These are phyloP conservation scores for Balaeniceps rex DNA, from an alignment of 2,113 vertebrate species.

Conservation along the genomic window DNA sequence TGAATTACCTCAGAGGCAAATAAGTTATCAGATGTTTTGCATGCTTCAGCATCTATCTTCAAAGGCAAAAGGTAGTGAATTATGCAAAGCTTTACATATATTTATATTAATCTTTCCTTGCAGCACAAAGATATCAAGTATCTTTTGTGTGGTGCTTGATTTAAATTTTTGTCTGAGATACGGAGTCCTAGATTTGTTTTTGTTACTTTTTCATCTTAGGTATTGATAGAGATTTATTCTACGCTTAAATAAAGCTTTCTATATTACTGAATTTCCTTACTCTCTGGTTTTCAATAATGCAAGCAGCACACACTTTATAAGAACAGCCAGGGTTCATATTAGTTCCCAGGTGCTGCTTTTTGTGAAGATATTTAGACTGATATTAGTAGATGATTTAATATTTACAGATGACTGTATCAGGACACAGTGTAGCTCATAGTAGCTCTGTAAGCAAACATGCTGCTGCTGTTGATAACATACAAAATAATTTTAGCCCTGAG, in stretches of 20 bases:
- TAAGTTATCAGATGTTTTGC: background rate
- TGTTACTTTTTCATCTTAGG: background rate
- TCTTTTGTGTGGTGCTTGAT: background rate
- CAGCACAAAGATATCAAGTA: background rate
- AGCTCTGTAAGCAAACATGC: background rate
- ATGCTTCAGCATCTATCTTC: background rate
- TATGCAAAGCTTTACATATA: background rate
- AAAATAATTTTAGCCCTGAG: background rate
- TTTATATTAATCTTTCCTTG: background rate
- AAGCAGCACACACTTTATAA: background rate
- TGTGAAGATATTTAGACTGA: background rate
- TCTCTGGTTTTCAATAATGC: background rate
- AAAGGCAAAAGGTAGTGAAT: background rate
- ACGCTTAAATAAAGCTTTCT: background rate
- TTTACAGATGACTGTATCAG: background rate
- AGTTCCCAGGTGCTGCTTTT: background rate
- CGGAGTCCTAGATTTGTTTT: background rate
- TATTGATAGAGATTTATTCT: background rate
- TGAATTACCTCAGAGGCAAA: background rate
- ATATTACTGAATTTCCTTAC: background rate
- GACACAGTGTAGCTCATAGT: background rate
- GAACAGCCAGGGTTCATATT: background rate
- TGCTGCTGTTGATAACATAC: background rate
- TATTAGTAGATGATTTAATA: background rate
- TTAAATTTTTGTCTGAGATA: background rate